Percentiles rank a stretch among this genome's conserved stretches.
phyloP scores from a whole-genome alignment of 2,888 invertebrate genomes.

The Cataglyphis livida region DNA sequence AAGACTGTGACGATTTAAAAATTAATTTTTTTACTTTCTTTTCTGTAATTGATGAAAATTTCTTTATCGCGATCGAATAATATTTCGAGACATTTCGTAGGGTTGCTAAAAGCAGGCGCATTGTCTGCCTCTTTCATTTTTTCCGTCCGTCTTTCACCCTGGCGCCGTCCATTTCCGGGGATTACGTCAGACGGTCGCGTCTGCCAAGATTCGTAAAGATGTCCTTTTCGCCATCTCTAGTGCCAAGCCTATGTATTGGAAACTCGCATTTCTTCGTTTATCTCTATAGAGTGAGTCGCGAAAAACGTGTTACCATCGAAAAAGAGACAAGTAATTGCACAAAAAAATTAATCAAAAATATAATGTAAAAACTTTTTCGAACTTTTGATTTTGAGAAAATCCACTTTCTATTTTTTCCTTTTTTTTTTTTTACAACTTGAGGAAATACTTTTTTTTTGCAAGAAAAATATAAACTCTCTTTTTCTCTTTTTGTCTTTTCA shows the following conservation, averaged over 20 bases:
- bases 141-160: constrained; percentile 42
- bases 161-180: constrained; percentile 63
- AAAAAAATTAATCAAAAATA: background rate
- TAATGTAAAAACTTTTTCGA: background rate
- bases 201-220: constrained; percentile 72
- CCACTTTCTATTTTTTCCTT: background rate
- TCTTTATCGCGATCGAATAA: constrained; percentile 20
- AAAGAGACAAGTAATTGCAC: background rate
- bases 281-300: background rate
- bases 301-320: background rate
- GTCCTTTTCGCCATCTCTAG: constrained; percentile 52
- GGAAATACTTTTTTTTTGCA: background rate
- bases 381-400: background rate
- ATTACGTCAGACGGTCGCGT: constrained; percentile 70
- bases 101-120: constrained; percentile 35
- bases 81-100: constrained; percentile 20
- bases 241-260: constrained; percentile 66
- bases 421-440: background rate
- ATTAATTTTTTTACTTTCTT: background rate
- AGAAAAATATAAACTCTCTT: background rate
- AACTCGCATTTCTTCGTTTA: constrained; percentile 34
- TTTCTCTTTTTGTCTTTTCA: background rate
- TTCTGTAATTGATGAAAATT: background rate
- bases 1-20: background rate
- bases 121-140: constrained; percentile 47